A percentile compares a stretch with the other conserved stretches of the same genome.
phyloP scores from a whole-genome alignment of 2,113 vertebrate genomes.

The Poeciliopsis retropinna region DNA sequence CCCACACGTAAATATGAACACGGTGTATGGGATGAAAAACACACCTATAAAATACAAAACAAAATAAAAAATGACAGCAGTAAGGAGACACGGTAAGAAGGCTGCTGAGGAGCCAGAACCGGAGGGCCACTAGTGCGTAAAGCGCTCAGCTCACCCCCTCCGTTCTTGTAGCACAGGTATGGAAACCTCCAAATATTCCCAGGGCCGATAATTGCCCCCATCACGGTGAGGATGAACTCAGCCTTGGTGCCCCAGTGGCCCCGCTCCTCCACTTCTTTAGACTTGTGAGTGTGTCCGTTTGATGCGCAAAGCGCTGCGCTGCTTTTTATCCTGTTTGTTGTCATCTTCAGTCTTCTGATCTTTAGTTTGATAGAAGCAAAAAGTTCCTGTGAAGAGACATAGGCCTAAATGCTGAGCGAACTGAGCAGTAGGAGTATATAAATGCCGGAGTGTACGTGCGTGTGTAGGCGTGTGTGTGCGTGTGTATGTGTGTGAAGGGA shows the following conservation, averaged over 20 bases:
- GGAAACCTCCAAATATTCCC: slow-evolving; percentile 71
- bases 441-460: background rate
- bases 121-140: background rate
- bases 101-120: no score
- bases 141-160: slow-evolving; percentile 51
- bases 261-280: slow-evolving; percentile 10
- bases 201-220: slow-evolving; percentile 69
- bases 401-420: background rate
- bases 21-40: slow-evolving; percentile 66
- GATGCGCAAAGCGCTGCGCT: background rate
- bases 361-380: no score
- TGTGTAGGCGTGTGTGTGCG: background rate
- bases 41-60: slow-evolving; percentile 43
- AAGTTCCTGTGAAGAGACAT: no score
- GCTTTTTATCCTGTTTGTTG: background rate
- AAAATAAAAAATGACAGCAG: background rate
- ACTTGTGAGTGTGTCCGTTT: background rate
- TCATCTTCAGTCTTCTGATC: slow-evolving; percentile 7
- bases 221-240: slow-evolving; percentile 68
- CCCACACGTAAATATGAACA: slow-evolving; percentile 66
- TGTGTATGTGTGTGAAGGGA: background rate
- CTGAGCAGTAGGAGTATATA: background rate
- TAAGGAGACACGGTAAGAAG: no score
- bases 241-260: slow-evolving; percentile 59
- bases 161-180: slow-evolving; percentile 68